A percentile compares a stretch with the other conserved stretches of the same genome.
Evolutionary conservation across 2,888 invertebrate genomes (phyloP).

Genomic region (Tridacna crocea): DNA sequence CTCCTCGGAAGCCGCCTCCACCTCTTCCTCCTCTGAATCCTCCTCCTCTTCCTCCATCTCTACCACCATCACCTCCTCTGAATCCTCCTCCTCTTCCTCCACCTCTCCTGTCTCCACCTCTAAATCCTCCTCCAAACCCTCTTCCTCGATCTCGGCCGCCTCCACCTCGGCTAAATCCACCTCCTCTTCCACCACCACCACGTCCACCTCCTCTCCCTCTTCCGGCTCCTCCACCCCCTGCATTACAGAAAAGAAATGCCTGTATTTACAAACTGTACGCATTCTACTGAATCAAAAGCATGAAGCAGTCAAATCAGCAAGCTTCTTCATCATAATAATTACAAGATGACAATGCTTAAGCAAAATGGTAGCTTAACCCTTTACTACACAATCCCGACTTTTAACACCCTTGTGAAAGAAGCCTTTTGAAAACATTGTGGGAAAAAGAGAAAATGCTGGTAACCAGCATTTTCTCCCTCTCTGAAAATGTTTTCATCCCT

Average conservation of each 20-base stretch:
- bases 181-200: conserved; percentile 63
- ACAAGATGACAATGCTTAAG: conserved; percentile 84
- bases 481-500: no score
- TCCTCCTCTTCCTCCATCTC: not conserved
- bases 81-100: conserved; percentile 37
- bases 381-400: no score
- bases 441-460: no score
- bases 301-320: not conserved
- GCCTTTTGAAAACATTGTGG: no score
- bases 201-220: conserved; percentile 66
- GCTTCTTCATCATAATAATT: not conserved
- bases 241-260: conserved; percentile 19
- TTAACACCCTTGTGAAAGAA: no score
- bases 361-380: not conserved
- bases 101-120: conserved; percentile 61
- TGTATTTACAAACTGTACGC: not conserved
- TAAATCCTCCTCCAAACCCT: conserved; percentile 76
- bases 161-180: conserved; percentile 68
- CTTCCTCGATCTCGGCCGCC: conserved; percentile 62
- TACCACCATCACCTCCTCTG: conserved; percentile 42
- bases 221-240: conserved; percentile 64
- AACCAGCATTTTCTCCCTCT: no score
- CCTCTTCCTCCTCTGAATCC: conserved; percentile 21
- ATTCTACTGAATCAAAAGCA: not conserved
- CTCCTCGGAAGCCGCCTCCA: not conserved